Evolutionary conservation across 1,140 invertebrate species (phyloP), one percentile per base, ranked within the genome.

Genomic region (Euglossa dilemma): DNA sequence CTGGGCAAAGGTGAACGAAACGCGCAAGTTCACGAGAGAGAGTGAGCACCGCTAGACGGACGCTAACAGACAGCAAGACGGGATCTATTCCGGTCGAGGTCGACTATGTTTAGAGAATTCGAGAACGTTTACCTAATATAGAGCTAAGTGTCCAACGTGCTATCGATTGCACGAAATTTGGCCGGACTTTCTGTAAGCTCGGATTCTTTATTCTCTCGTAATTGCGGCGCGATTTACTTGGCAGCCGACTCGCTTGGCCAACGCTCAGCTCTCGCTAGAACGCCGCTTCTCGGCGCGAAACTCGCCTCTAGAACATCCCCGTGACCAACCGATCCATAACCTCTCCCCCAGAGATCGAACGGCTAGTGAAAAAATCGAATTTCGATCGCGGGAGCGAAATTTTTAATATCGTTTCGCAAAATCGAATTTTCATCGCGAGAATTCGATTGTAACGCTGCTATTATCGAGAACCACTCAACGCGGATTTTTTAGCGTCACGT

Each of bases 91-190:
- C 23, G 16, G 72, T 66, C 72, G 63, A 81, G 80, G 72, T 5
- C 52, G 72, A 25, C 80, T 81, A 81, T 57, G 80, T 75, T 75
- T 67, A 75, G 72, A 76, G 63, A 76, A 81, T 76, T 67, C 52
- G 36, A 4, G 61, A 66, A 56, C 52, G 61, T 81, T 81, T 67
- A 67, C 72, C 80, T 66, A 81, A 81, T 75, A 57, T 50, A 81
- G 72, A 67, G 61, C n/a, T 66, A 66, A 75, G 36, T 61, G 23
- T 23, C 54, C 4, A 52, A 28, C 43, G 20, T 52, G 63, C 18
- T 81, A 67, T 81, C 59, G 80, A 75, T 45, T 63, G 61, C 61
- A n/a, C 61, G 72, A 76, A 67, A 57, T 75, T 81, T 81, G 80
- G 80, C 80, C 50, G 36, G 25, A 28, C 72, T 18, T 66, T 36